Percentiles rank a stretch among this genome's conserved stretches.
These are phyloP conservation scores for Oryzaephilus surinamensis DNA, from an alignment of 1,140 invertebrate species.

Conservation along the genomic window DNA sequence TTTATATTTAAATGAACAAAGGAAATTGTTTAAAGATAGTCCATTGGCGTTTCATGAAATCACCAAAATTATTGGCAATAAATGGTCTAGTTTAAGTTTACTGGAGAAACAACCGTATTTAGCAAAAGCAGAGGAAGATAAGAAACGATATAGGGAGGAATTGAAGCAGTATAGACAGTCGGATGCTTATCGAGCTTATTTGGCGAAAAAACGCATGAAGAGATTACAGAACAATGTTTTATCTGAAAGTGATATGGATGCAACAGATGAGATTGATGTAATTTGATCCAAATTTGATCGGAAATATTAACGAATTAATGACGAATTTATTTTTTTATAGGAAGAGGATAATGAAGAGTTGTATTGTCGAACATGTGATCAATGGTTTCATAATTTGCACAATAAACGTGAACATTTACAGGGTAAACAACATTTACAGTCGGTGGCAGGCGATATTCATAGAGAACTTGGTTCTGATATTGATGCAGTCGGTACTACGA, in stretches of 20 bases:
- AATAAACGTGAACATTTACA: constrained; percentile 49
- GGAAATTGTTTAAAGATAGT: constrained; percentile 43
- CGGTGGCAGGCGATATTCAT: constrained; percentile 31
- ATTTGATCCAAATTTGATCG: constrained; percentile 13
- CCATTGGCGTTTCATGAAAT: constrained; percentile 41
- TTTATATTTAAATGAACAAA: constrained; percentile 44
- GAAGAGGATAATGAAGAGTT: constrained; percentile 46
- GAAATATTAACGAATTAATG: constrained; percentile 2
- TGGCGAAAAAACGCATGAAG: constrained; percentile 43
- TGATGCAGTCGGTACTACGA: constrained; percentile 16
- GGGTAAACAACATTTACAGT: constrained; percentile 44
- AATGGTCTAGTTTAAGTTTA: constrained; percentile 44
- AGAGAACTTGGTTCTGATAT: constrained; percentile 22
- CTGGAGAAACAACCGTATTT: constrained; percentile 46
- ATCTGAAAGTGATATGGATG: constrained; percentile 43
- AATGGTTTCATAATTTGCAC: constrained; percentile 46
- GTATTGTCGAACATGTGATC: constrained; percentile 46
- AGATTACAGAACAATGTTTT: constrained; percentile 39
- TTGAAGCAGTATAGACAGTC: constrained; percentile 46
- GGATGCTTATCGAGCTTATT: constrained; percentile 43
- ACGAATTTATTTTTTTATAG: constrained; percentile 21
- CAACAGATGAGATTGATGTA: constrained; percentile 44
- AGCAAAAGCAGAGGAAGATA: constrained; percentile 44
- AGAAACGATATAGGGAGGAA: constrained; percentile 46
- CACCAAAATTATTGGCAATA: constrained; percentile 46